Percentiles rank a stretch among this genome's conserved stretches.
Evolutionary conservation across 2,888 invertebrate species (phyloP).

Genomic region (Xestia rhomboidea): DNA sequence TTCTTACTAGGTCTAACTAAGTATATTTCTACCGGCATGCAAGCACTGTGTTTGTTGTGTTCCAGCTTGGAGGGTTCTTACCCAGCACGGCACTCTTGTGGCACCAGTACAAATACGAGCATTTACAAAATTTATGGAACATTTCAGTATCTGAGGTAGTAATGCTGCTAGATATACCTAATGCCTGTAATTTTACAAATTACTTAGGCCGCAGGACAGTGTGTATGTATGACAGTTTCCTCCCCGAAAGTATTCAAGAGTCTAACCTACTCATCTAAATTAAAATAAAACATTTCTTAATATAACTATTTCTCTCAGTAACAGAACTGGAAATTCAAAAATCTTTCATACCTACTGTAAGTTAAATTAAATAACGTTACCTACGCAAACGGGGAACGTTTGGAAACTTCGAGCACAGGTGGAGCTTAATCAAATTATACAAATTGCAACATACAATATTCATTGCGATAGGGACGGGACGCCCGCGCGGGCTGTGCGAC

Average conservation of each 20-base stretch:
- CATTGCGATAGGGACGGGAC: conserved; percentile 80
- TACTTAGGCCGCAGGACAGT: too few relatives aligned
- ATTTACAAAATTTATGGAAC: too few relatives aligned
- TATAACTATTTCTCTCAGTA: background rate
- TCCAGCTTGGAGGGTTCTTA: too few relatives aligned
- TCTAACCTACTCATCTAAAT: background rate
- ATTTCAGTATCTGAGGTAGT: background rate
- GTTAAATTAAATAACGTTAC: conserved; percentile 53
- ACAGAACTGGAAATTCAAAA: conserved; percentile 32
- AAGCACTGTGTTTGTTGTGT: background rate
- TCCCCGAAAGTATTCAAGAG: background rate
- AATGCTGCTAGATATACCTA: background rate
- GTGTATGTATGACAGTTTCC: too few relatives aligned
- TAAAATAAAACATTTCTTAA: background rate
- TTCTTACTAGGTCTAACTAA: background rate
- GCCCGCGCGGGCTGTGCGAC: background rate
- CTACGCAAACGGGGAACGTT: conserved; percentile 48
- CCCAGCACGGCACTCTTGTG: too few relatives aligned
- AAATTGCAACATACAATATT: conserved; percentile 90
- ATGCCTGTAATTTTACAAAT: background rate
- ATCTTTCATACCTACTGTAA: conserved; percentile 42
- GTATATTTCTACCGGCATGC: background rate
- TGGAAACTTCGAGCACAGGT: conserved; percentile 72
- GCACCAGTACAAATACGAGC: background rate
- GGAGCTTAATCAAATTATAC: conserved; percentile 89